Conservation (phyloP, 2,888 invertebrate genomes). For the Acronicta leporina region DNA sequence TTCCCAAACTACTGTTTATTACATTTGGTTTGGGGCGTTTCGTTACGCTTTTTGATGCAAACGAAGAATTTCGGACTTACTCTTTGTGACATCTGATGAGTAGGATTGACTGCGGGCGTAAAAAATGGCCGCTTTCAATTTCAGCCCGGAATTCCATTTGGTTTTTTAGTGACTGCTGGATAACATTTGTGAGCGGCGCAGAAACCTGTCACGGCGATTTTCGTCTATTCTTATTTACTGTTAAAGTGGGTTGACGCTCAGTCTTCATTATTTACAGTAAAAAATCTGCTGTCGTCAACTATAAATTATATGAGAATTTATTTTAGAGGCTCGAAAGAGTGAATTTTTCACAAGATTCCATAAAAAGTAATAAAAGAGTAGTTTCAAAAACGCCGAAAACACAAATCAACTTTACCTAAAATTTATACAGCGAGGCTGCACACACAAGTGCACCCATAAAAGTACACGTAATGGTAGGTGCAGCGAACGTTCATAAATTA, state of each 20-base stretch:
- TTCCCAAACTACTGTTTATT: conserved; percentile 32
- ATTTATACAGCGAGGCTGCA: neutral
- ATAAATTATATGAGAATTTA: too few species aligned
- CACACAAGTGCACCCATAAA: conserved; percentile 35
- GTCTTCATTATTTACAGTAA: too few species aligned
- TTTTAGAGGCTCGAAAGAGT: too few species aligned
- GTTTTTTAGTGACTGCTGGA: conserved; percentile 46
- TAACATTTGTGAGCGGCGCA: conserved; percentile 49
- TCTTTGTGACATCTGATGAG: conserved; percentile 52
- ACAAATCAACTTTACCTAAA: too few species aligned
- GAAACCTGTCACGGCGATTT: conserved; percentile 41
- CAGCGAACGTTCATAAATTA: conserved; percentile 72
- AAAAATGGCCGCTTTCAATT: conserved; percentile 53
- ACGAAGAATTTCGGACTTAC: conserved; percentile 43
- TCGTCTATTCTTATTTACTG: conserved; percentile 22
- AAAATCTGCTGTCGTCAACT: too few species aligned
- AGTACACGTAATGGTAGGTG: conserved; percentile 55
- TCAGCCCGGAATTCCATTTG: conserved; percentile 45
- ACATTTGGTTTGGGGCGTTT: conserved; percentile 15
- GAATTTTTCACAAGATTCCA: too few species aligned
- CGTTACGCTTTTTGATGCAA: conserved; percentile 28
- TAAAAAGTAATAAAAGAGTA: too few species aligned
- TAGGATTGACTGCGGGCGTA: conserved; percentile 41
- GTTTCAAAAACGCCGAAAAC: too few species aligned
- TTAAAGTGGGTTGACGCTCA: conserved; percentile 2